Conservation (phyloP, 2,113 vertebrate species). For the Misgurnus mizolepis region DNA sequence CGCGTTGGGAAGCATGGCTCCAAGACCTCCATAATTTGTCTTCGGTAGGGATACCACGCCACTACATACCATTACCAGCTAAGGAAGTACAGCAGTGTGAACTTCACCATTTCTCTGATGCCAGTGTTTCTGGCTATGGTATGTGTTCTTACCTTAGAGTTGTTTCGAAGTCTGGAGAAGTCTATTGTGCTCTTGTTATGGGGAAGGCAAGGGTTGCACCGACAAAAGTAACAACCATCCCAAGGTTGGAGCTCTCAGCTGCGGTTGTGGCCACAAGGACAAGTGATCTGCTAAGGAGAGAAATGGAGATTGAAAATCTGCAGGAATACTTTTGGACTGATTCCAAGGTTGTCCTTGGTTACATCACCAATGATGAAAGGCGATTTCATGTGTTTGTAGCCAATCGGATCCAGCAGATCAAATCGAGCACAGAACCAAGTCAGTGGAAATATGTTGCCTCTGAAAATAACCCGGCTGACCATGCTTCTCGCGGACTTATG, state of each 20-base stretch:
- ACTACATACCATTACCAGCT: too few relatives aligned
- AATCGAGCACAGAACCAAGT: slow-evolving; percentile 6
- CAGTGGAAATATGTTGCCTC: slow-evolving; percentile 33
- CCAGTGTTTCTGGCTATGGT: slow-evolving; percentile 34
- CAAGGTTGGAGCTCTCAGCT: slow-evolving; percentile 41
- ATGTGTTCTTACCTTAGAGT: slow-evolving; percentile 42
- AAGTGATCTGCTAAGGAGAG: slow-evolving; percentile 35
- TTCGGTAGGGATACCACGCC: not conserved
- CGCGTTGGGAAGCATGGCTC: slow-evolving; percentile 39
- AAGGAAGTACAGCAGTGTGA: too few relatives aligned
- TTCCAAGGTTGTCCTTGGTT: slow-evolving; percentile 24
- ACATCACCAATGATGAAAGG: slow-evolving; percentile 15
- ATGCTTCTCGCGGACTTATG: slow-evolving; percentile 32
- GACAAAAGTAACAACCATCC: slow-evolving; percentile 38
- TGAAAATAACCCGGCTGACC: slow-evolving; percentile 38
- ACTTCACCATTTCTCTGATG: too few relatives aligned
- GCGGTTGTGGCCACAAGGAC: slow-evolving; percentile 24
- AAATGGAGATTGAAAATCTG: slow-evolving; percentile 11
- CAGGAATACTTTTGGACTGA: slow-evolving; percentile 42
- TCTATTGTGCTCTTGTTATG: slow-evolving; percentile 41
- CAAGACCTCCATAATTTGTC: slow-evolving; percentile 35
- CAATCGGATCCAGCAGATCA: slow-evolving; percentile 41
- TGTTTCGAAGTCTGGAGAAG: slow-evolving; percentile 30
- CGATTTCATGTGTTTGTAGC: slow-evolving; percentile 42
- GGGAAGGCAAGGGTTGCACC: slow-evolving; percentile 43